Evolutionary conservation across 2,113 vertebrate genomes (phyloP).

Genomic region (Toxotes chatareus): DNA sequence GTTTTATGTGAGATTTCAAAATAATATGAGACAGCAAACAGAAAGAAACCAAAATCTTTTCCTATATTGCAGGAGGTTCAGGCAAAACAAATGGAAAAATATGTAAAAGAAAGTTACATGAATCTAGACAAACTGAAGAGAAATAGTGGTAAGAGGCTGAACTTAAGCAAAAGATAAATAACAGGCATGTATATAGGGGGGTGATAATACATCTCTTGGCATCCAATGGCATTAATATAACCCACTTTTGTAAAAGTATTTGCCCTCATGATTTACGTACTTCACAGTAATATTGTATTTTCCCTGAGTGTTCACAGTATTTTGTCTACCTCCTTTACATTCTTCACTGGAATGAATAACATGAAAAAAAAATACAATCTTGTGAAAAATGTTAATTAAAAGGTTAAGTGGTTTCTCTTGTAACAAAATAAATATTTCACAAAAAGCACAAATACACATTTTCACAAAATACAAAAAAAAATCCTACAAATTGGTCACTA

Average conservation of each 20-base stretch:
- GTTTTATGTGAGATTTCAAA: slow-evolving; percentile 10
- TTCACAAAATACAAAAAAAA: slow-evolving; percentile 40
- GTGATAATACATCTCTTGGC: not conserved
- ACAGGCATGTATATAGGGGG: not conserved
- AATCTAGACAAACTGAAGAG: not conserved
- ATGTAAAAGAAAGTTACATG: not conserved
- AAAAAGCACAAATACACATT: slow-evolving; percentile 44
- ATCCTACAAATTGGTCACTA: slow-evolving; percentile 31
- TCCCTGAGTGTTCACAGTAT: slow-evolving; percentile 29
- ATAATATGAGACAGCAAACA: not conserved
- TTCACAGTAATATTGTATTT: not conserved
- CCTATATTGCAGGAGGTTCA: not conserved
- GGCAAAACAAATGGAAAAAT: not conserved
- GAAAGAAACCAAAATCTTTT: not conserved
- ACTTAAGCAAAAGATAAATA: not conserved
- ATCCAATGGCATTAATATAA: not conserved
- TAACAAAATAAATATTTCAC: slow-evolving; percentile 57
- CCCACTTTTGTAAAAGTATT: not conserved
- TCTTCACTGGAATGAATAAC: slow-evolving; percentile 9
- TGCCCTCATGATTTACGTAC: slow-evolving; percentile 2
- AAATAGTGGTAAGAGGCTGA: not conserved
- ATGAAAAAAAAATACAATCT: not conserved
- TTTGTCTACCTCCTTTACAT: slow-evolving; percentile 33
- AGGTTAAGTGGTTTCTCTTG: slow-evolving; percentile 26
- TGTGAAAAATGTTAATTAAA: slow-evolving; percentile 15